Percentiles rank a stretch among this genome's conserved stretches.
phyloP scores from a whole-genome alignment of 2,797 vertebrate species.

The Yasuhikotakia modesta region DNA sequence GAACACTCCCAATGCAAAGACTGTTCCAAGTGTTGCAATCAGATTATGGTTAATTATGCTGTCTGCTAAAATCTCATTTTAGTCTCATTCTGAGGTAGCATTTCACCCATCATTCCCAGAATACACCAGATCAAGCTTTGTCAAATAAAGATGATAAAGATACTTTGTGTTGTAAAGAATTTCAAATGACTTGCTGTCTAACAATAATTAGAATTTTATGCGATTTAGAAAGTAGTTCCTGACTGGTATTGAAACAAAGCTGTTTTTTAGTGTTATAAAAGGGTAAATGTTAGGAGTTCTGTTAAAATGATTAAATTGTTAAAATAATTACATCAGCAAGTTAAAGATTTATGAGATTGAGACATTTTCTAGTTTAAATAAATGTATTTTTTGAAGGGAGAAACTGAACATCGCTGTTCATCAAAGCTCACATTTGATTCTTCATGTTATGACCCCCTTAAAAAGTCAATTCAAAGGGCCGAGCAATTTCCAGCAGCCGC shows the following conservation, averaged over 20 bases:
- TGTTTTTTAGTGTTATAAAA: background rate
- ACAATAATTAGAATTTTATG: no score
- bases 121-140: background rate
- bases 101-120: background rate
- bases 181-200: no score
- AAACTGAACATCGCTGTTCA: no score
- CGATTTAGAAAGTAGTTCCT: no score
- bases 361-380: no score
- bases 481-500: conserved; percentile 36
- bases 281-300: background rate
- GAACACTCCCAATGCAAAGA: background rate
- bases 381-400: background rate
- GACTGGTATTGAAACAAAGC: no score
- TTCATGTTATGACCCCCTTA: conserved; percentile 15
- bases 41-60: background rate
- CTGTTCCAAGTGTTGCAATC: no score
- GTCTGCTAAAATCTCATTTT: background rate
- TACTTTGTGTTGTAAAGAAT: no score
- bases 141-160: no score
- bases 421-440: conserved; percentile 24
- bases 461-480: conserved; percentile 31
- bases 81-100: background rate
- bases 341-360: background rate
- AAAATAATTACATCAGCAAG: background rate
- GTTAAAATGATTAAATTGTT: background rate